These are phyloP conservation scores for Drosophila recens DNA, from an alignment of 2,888 invertebrate genomes.

Conservation along the genomic window DNA sequence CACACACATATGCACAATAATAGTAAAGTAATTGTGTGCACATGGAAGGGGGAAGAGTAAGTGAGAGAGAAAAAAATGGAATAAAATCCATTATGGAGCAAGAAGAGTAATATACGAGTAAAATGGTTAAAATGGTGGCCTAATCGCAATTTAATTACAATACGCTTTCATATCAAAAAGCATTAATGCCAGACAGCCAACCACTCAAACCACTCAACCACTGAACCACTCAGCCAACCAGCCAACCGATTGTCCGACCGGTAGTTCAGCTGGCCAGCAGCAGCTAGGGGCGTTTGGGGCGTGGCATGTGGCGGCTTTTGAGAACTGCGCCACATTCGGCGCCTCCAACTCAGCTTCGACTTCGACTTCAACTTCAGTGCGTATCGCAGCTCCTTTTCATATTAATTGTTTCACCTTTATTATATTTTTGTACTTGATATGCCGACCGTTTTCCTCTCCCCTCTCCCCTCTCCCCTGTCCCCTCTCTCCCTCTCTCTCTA, in stretches of 20 bases:
- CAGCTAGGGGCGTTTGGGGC: constrained; percentile 38
- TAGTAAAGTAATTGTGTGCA: constrained; percentile 72
- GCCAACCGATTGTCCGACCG: constrained; percentile 20
- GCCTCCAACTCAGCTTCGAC: constrained; percentile 30
- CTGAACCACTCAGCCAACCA: constrained; percentile 10
- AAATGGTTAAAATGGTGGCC: constrained; percentile 85
- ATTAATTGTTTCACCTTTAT: constrained; percentile 79
- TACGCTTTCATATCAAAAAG: constrained; percentile 82
- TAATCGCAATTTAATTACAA: constrained; percentile 85
- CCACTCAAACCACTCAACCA: constrained; percentile 42
- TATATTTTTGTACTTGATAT: constrained; percentile 72
- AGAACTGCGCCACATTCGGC: constrained; percentile 54
- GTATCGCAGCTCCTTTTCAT: constrained; percentile 67
- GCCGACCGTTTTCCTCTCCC: constrained; percentile 4
- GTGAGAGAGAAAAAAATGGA: constrained; percentile 63
- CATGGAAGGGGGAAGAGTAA: constrained; percentile 2
- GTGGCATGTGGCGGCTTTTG: constrained; percentile 43
- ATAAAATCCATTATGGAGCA: constrained; percentile 78
- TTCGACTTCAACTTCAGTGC: constrained; percentile 32
- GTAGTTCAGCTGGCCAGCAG: constrained; percentile 36
- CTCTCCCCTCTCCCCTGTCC: neutral
- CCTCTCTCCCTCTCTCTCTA: constrained; percentile 10
- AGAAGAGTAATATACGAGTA: constrained; percentile 72
- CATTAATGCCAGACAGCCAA: constrained; percentile 71
- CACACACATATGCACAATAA: constrained; percentile 36